phyloP scores from a whole-genome alignment of 2,797 vertebrate species.

The Myiotriccus ornatus region DNA sequence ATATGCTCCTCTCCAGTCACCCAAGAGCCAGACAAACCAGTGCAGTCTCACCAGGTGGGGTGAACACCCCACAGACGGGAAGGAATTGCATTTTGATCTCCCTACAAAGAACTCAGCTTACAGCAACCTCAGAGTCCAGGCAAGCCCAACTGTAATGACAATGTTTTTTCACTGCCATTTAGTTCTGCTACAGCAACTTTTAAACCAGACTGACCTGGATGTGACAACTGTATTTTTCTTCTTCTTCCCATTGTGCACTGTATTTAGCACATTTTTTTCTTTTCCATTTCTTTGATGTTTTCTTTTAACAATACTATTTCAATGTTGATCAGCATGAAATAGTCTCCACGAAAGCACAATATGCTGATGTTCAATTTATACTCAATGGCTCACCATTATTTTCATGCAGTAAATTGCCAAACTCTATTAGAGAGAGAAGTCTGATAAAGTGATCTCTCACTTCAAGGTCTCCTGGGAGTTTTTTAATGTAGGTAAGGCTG shows the following conservation, averaged over 20 bases:
- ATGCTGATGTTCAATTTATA: slow-evolving; percentile 52
- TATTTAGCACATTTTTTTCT: background rate
- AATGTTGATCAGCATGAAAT: slow-evolving; percentile 36
- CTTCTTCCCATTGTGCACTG: background rate
- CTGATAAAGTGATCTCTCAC: slow-evolving; percentile 52
- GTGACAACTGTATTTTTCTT: background rate
- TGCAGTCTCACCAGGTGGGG: background rate
- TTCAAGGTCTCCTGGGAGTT: slow-evolving; percentile 35
- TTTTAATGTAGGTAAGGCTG: slow-evolving; percentile 38
- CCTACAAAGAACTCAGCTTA: background rate
- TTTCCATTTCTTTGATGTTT: slow-evolving; percentile 23
- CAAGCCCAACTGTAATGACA: background rate
- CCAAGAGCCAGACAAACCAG: background rate
- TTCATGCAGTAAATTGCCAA: slow-evolving; percentile 50
- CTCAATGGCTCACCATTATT: slow-evolving; percentile 50
- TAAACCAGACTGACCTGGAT: slow-evolving; percentile 22
- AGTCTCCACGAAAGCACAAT: slow-evolving; percentile 34
- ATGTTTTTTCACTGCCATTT: background rate
- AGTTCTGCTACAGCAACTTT: background rate
- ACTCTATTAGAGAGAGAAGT: slow-evolving; percentile 9
- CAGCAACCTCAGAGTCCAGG: background rate
- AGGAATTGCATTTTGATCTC: background rate
- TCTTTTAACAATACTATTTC: slow-evolving; percentile 40
- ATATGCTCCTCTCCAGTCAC: background rate
- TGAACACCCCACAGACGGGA: background rate